phyloP scores from a whole-genome alignment of 2,888 invertebrate species.

The Drosophila infuscata region DNA sequence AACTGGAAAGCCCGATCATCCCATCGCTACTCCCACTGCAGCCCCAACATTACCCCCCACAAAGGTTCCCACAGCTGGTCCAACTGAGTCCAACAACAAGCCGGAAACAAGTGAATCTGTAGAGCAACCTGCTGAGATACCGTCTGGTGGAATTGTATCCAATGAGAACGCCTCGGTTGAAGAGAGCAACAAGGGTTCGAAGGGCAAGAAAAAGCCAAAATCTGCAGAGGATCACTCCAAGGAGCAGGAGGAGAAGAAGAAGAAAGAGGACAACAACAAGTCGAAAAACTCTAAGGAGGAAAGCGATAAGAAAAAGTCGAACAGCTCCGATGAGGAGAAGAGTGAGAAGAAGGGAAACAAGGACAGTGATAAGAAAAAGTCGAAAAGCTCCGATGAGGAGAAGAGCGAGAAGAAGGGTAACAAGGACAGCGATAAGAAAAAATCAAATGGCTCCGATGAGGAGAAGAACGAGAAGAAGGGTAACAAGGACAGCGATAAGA shows the following conservation, averaged over 20 bases:
- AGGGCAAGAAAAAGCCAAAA: conserved; percentile 44
- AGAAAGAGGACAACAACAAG: conserved; percentile 27
- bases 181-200: conserved; percentile 46
- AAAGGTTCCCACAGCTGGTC: not conserved
- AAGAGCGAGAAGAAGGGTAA: too few relatives aligned
- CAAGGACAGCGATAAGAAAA: too few relatives aligned
- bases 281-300: conserved; percentile 41
- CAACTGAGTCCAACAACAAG: conserved; percentile 21
- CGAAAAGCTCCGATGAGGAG: too few relatives aligned
- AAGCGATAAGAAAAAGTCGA: not conserved
- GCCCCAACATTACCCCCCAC: conserved; percentile 11
- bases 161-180: conserved; percentile 72
- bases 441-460: too few relatives aligned
- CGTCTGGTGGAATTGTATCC: conserved; percentile 44
- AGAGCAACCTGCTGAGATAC: conserved; percentile 42
- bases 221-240: conserved; percentile 36
- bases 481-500: too few relatives aligned
- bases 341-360: too few relatives aligned
- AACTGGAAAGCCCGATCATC: conserved; percentile 20
- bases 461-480: too few relatives aligned
- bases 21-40: not conserved
- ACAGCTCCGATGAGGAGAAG: too few relatives aligned
- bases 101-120: conserved; percentile 54
- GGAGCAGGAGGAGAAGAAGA: conserved; percentile 34
- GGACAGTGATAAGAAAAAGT: too few relatives aligned